Base-by-base conservation (phyloP, 2,113 vertebrate species). In the Nestor notabilis region DNA sequence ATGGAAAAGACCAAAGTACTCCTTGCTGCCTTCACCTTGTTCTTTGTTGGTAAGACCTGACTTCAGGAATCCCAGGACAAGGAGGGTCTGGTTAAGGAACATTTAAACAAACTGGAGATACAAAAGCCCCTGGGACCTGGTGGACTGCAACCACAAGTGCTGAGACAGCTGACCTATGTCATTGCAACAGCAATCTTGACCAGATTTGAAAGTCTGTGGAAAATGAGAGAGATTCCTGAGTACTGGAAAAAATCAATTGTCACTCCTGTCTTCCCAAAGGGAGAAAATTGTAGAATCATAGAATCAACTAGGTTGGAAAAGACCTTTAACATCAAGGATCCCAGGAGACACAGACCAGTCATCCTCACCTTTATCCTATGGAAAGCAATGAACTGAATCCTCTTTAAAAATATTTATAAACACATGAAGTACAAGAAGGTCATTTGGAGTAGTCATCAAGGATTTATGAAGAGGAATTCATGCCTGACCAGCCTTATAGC, bases 81-180 rank as follows among this genome's bases (percentile, higher is more conserved):
- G 23, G 43, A 79, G 7, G 16, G 47, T 37, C 20, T 72, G 3
- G 0, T 33, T 31, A 87, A 69, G 28, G 8, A 79, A 29, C 5
- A 17, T 43, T 71, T 39, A 49, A 84, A 65, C 4, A 70, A 60
- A 58, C 4, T 58, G 24, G 27, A 58, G 9, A 21, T 35, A 39
- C 2, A 23, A 15, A 43, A 81, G 11, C 0, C 4, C 3, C n/a
- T 44, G 6, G 7, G 11, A 53, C 10, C 5, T 68, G 18, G 18
- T 12, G 17, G 27, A 35, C 31, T 46, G 2, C 8, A 46, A 7
- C 3, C 33, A 6, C 5, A 41, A 70, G 5, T 50, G 18, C 55
- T 75, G 7, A 46, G 10, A n/a, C 13, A 87, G 7, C 10, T 63
- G 37, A 43, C 11, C 3, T 28, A 50, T 49, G 7, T 55, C 20